Conservation (phyloP, 2,888 invertebrate species). For the Epistrophella euchroma region DNA sequence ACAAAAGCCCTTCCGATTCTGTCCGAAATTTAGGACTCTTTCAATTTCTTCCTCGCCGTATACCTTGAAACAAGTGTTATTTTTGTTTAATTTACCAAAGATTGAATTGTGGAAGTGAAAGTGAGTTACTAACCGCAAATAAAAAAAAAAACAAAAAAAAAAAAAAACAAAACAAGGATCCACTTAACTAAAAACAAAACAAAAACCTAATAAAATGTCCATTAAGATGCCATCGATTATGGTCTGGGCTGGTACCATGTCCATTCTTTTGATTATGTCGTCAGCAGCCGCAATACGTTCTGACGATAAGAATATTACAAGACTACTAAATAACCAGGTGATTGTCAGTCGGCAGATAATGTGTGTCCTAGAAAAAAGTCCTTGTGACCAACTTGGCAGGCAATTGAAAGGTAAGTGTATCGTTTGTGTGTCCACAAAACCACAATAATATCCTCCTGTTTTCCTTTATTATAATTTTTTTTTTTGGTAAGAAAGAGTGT, state of each 20-base stretch:
- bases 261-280: conserved; percentile 67
- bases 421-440: conserved; percentile 81
- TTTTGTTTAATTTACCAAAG: not conserved
- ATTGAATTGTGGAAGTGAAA: conserved; percentile 30
- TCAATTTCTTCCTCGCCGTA: conserved; percentile 33
- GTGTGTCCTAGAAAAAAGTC: conserved; percentile 86
- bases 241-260: conserved; percentile 75
- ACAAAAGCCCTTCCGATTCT: conserved; percentile 41
- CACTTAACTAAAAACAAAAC: not conserved
- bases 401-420: conserved; percentile 86
- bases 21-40: conserved; percentile 13
- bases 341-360: conserved; percentile 85
- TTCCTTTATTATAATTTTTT: conserved; percentile 30
- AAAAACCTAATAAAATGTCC: conserved; percentile 65
- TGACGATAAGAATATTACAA: conserved; percentile 82
- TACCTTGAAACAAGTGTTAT: not conserved
- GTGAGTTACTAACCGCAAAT: not conserved
- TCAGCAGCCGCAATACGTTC: conserved; percentile 73
- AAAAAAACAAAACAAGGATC: not conserved
- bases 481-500: not conserved
- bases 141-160: not conserved
- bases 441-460: not conserved
- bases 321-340: conserved; percentile 82
- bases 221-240: conserved; percentile 74
- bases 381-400: conserved; percentile 86